Percentiles rank a stretch among this genome's conserved stretches.
Conservation (phyloP, 2,113 vertebrate species). For the Tauraco erythrolophus region DNA sequence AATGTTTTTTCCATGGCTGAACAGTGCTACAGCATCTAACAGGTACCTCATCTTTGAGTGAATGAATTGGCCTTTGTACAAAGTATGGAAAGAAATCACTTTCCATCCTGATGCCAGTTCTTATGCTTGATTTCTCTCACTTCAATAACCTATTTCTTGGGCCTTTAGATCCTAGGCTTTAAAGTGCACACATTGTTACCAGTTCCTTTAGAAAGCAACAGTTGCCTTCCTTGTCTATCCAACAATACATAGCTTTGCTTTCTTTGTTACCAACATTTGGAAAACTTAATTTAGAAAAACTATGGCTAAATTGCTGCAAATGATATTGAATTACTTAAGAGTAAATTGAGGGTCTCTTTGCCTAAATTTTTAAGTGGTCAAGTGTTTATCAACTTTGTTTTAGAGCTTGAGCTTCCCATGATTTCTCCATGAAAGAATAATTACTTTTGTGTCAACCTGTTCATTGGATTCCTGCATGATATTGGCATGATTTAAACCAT, state of each 20-base stretch:
- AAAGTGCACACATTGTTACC: not conserved
- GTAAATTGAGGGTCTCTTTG: not conserved
- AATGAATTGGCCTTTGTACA: not conserved
- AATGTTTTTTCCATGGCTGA: not conserved
- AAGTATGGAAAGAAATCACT: not conserved
- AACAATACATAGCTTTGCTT: not conserved
- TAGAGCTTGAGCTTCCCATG: not conserved
- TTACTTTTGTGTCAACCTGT: not conserved
- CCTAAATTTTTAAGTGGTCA: not conserved
- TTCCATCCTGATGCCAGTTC: not conserved
- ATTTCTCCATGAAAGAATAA: not conserved
- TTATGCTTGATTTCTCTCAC: not conserved
- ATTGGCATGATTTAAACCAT: not conserved
- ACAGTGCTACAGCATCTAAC: not conserved
- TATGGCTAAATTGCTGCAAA: not conserved
- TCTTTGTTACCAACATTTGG: not conserved
- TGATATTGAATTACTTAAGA: not conserved
- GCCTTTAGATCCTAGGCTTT: not conserved
- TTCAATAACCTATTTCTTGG: not conserved
- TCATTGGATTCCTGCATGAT: not conserved
- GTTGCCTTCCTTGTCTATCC: not conserved
- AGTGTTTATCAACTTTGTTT: not conserved
- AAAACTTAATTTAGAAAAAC: not conserved
- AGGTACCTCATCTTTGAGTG: not conserved
- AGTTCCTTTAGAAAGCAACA: not conserved